Percentiles rank a stretch among this genome's conserved stretches.
These are phyloP conservation scores for Tretioscincus oriximinensis DNA, from an alignment of 2,113 vertebrate species.

Conservation along the genomic window DNA sequence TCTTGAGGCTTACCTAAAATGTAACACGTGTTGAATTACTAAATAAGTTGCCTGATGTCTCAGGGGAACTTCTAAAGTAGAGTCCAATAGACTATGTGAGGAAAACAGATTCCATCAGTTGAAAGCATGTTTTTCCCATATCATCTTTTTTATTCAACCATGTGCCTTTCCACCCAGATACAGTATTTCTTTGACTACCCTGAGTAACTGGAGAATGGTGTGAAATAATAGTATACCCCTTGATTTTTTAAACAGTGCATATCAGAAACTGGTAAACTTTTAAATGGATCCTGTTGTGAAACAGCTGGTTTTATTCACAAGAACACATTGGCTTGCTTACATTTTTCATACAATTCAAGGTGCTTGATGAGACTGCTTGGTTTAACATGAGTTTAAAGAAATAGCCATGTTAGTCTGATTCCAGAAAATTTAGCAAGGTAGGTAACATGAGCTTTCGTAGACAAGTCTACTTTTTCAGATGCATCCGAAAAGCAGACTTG, in stretches of 20 bases:
- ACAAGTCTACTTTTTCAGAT: no score
- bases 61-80: background rate
- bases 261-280: background rate
- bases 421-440: no score
- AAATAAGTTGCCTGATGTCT: conserved; percentile 4
- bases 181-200: background rate
- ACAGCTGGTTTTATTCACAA: conserved; percentile 6
- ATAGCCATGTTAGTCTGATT: no score
- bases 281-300: conserved; percentile 2
- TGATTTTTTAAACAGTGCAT: background rate
- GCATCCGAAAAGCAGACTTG: no score
- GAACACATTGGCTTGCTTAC: conserved; percentile 12
- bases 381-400: background rate
- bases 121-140: background rate
- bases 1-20: conserved; percentile 13
- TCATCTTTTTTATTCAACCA: background rate
- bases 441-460: no score
- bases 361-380: background rate
- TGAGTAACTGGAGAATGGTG: background rate
- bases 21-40: background rate
- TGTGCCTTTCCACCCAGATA: background rate
- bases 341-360: background rate
- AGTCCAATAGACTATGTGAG: background rate
- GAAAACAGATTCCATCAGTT: background rate
- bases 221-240: background rate